Evolutionary conservation across 2,888 invertebrate genomes (phyloP), one percentile per base, ranked within the genome.

Genomic region (Nomada lathburiana): DNA sequence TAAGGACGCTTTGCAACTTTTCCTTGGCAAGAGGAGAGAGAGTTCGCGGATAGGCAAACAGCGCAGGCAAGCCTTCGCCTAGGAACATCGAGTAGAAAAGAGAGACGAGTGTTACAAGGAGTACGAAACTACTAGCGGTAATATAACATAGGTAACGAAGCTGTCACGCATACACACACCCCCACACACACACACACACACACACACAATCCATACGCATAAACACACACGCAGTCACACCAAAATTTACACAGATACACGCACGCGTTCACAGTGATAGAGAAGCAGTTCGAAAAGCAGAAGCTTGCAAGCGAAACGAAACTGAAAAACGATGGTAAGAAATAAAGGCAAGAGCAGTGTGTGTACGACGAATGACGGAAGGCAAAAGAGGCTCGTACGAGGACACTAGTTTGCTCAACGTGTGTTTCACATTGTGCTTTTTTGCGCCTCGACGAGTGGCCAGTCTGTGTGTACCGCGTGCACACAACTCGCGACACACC

Each of bases 291-390:
- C 73, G 79, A 81, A 68, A 60, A 80, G 84, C 87, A 72, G 72
- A 87, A 86, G 87, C 86, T 81, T 50, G 84, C 76, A 87, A 81
- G 84, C 86, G 82, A 84, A 76, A 83, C 74, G 72, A 82, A 79
- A 72, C 62, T 67, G 64, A 81, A 80, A 72, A 60, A 64, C 44
- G 11, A 29, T 26, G 55, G 42, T 10, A 26, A 75, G 0, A 68
- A 55, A 23, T 29, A 42, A 69, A 52, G 36, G 18, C 42, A 4
- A 55, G 18, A 23, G 23, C 20, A 23, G 67, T 69, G 82, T 80
- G 68, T 84, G 79, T 81, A 80, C 81, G 80, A 82, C 75, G 75
- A 85, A 83, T 82, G 87, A 87, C 69, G 84, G 87, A 82, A 80
- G 82, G 80, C 82, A 74, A 87, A 64, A 83, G 83, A 68, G 77